Evolutionary conservation across 2,113 vertebrate genomes (phyloP), one percentile per base, ranked within the genome.

Genomic region (Naja naja): DNA sequence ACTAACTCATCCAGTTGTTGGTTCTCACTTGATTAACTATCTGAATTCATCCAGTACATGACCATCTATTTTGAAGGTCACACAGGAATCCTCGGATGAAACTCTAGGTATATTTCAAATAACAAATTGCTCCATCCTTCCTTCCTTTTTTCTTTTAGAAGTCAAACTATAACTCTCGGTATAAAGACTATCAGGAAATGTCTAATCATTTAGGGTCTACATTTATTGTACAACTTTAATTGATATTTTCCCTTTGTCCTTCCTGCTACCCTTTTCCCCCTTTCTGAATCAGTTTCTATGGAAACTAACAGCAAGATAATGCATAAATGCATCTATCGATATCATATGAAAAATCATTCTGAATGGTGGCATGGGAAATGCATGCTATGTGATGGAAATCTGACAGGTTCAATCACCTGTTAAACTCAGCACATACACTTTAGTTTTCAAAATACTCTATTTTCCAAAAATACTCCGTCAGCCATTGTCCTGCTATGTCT

Each of bases 271-370:
- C 45, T 85, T 25, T 85, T 10, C 23, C 87, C 74, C 25, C 11
- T 47, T 64, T 92, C 88, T 89, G 14, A 88, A 90, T 90, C 86
- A 90, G 93, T 86, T 94, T 69, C 91, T 92, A 92, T 92, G 93
- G 93, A 92, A 94, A 90, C 74, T 90, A 92, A 87, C 88, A 92
- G 10, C 64, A 43, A 81, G 18, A 81, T 58, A 52, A n/a, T 8
- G 18, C 23, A 88, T 54, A 43, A 45, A 30, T 81, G 45, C 45
- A 69, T 94, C 56, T 16, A 92, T 53, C n/a, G 49, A 60, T 94
- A 53, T 58, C 89, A 94, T 34, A 74, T 87, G 60, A 91, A 85
- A 86, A 94, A 88, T 87, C 93, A 55, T 27, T 56, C 56, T 39
- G 74, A 34, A 89, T 69, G 55, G 47, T 52, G 52, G 30, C 56